Conservation (phyloP, 2,888 invertebrate species). For the Drosophila nr. perissopoda region DNA sequence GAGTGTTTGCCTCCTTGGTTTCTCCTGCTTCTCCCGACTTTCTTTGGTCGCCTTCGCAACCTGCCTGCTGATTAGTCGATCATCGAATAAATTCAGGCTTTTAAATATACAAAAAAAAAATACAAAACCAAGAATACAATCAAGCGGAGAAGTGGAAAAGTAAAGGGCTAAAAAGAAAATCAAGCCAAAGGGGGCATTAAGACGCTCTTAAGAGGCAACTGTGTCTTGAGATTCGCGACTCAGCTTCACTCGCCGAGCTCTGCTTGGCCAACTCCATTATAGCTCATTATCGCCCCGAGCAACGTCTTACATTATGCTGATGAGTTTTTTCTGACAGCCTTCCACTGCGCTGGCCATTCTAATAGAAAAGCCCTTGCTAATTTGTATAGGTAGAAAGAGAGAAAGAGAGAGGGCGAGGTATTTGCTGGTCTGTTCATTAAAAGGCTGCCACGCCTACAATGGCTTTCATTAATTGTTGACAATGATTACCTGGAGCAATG, state of each 20-base stretch:
- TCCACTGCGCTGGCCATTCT: slow-evolving; percentile 47
- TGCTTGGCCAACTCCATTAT: slow-evolving; percentile 81
- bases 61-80: slow-evolving; percentile 71
- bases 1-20: neutral
- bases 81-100: slow-evolving; percentile 62
- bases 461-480: slow-evolving; percentile 79
- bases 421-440: slow-evolving; percentile 65
- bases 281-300: slow-evolving; percentile 85
- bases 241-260: slow-evolving; percentile 4
- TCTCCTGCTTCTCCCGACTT: slow-evolving; percentile 33
- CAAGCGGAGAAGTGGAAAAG: slow-evolving; percentile 6
- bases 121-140: slow-evolving; percentile 15
- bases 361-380: slow-evolving; percentile 71
- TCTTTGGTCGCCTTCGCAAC: slow-evolving; percentile 44
- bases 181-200: slow-evolving; percentile 51
- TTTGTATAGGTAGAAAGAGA: slow-evolving; percentile 32
- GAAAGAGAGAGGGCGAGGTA: slow-evolving; percentile 2
- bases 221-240: slow-evolving; percentile 38
- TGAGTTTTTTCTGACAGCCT: slow-evolving; percentile 66
- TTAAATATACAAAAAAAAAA: slow-evolving; percentile 68
- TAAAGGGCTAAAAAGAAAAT: slow-evolving; percentile 42
- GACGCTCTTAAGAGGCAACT: slow-evolving; percentile 64
- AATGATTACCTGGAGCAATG: slow-evolving; percentile 74
- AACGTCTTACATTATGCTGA: slow-evolving; percentile 84
- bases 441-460: slow-evolving; percentile 69